Conservation (phyloP, 2,888 invertebrate species). For the Euplexia lucipara region DNA sequence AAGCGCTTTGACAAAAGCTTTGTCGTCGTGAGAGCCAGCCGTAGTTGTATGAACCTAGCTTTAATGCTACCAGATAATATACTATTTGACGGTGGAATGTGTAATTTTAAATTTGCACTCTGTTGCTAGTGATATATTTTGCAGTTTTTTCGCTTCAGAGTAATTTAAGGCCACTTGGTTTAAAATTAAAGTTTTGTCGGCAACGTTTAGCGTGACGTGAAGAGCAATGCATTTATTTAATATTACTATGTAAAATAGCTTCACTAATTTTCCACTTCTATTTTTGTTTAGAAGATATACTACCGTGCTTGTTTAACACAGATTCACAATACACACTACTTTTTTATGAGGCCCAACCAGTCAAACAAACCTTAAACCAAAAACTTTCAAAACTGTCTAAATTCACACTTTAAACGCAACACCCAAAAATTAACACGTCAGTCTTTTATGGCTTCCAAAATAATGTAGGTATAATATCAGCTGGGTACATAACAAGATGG, state of each 20-base stretch:
- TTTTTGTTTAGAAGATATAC: not conserved
- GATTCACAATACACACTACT: no score
- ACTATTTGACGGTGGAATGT: conserved; percentile 62
- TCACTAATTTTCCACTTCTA: conserved; percentile 24
- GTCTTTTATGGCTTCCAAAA: conserved; percentile 61
- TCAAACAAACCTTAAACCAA: not conserved
- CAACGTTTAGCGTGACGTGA: conserved; percentile 51
- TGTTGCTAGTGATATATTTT: conserved; percentile 62
- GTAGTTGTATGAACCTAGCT: conserved; percentile 69
- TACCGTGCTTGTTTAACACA: not conserved
- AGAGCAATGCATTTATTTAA: conserved; percentile 38
- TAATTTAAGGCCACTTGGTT: conserved; percentile 51
- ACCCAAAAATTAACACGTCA: conserved; percentile 68
- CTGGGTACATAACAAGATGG: conserved; percentile 67
- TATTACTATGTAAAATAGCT: no score
- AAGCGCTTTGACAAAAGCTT: conserved; percentile 84
- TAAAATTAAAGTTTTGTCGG: conserved; percentile 50
- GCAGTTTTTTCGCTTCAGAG: conserved; percentile 45
- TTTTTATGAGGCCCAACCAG: not conserved
- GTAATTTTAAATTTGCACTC: conserved; percentile 67
- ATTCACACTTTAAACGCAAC: conserved; percentile 33
- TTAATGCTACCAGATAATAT: conserved; percentile 68
- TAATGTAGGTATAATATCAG: conserved; percentile 71
- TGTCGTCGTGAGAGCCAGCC: conserved; percentile 73
- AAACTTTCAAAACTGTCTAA: conserved; percentile 18